Evolutionary conservation across 2,113 vertebrate genomes (phyloP).

Genomic region (Prolemur simus): DNA sequence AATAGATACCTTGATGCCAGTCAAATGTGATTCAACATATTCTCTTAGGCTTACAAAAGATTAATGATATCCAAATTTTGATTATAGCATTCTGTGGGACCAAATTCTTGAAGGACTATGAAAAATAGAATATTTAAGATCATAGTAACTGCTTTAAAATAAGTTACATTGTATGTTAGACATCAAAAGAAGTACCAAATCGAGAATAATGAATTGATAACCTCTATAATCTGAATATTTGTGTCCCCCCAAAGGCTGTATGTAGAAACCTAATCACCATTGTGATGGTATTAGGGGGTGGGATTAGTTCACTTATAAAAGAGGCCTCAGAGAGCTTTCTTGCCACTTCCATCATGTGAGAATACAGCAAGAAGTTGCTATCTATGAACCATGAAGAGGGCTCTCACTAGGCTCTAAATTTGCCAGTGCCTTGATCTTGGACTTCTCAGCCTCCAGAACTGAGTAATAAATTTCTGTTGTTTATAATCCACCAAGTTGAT

Average conservation of each 20-base stretch:
- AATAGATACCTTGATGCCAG: neutral
- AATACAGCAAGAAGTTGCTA: neutral
- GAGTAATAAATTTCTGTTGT: neutral
- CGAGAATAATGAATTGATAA: neutral
- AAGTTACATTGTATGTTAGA: neutral
- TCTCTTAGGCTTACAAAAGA: neutral
- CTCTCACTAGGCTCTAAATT: neutral
- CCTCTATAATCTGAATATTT: neutral
- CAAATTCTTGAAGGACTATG: neutral
- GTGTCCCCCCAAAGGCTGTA: neutral
- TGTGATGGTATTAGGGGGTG: neutral
- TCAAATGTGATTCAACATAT: neutral
- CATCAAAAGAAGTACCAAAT: neutral
- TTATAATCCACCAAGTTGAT: neutral
- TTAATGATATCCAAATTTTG: neutral
- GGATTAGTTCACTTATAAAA: neutral
- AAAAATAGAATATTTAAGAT: neutral
- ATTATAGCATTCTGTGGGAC: neutral
- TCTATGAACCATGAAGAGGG: accelerated
- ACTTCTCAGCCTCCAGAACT: neutral
- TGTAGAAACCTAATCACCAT: neutral
- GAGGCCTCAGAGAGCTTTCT: neutral
- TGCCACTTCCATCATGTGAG: too few species aligned
- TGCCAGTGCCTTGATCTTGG: neutral
- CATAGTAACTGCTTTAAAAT: neutral